A percentile compares a stretch with the other conserved stretches of the same genome.
Conservation (phyloP, 2,888 invertebrate species). For the Lasioglossum morio region DNA sequence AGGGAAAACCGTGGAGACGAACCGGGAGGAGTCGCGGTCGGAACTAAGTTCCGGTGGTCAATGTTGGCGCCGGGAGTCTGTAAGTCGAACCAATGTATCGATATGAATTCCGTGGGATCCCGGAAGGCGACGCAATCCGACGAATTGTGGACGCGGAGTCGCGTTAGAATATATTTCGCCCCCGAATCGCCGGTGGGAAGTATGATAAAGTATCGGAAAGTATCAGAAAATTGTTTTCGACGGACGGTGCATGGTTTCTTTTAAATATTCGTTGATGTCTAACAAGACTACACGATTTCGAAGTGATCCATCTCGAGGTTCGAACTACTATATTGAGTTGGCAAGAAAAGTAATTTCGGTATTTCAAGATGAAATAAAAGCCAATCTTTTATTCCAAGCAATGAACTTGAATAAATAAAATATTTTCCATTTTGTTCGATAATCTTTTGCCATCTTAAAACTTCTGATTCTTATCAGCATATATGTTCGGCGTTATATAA, state of each 20-base stretch:
- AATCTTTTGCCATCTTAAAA: too few relatives aligned
- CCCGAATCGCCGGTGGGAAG: neutral
- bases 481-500: too few relatives aligned
- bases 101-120: conserved; percentile 25
- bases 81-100: conserved; percentile 15
- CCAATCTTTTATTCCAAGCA: too few relatives aligned
- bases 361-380: too few relatives aligned
- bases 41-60: neutral
- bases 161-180: neutral
- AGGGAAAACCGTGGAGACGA: neutral
- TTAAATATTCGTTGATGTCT: too few relatives aligned
- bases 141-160: neutral
- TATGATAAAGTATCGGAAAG: neutral
- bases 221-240: neutral
- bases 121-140: conserved; percentile 2
- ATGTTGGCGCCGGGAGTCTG: neutral
- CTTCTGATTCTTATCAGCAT: too few relatives aligned
- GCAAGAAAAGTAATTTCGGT: too few relatives aligned
- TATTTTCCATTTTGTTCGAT: too few relatives aligned
- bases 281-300: too few relatives aligned
- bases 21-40: neutral
- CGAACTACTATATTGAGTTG: too few relatives aligned
- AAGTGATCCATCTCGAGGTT: too few relatives aligned
- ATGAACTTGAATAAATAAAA: too few relatives aligned
- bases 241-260: neutral